Base-by-base conservation (phyloP, 1,140 invertebrate species). In the Macrobrachium nipponense region DNA sequence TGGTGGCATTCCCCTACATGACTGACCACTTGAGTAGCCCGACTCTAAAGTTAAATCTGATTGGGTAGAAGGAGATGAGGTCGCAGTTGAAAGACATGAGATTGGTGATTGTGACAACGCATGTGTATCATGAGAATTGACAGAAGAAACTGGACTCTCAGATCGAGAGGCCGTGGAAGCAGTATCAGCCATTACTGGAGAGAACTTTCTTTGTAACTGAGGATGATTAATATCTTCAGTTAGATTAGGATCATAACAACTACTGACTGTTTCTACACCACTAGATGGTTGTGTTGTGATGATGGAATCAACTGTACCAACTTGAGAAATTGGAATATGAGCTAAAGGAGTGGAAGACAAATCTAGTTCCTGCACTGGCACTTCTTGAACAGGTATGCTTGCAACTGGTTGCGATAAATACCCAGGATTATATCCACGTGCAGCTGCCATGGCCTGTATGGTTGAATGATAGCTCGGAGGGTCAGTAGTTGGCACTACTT, bases 401-500 rank as follows among this genome's bases (percentile, higher is more conserved):
- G 88, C 87, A 36, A 89, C 79, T 27, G 88, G 86, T 60, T 86
- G 87, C 43, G 86, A 23, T 78, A 87, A 60, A 66, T 89, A 11
- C 92, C 91, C 5, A 92, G 93, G 0, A 87, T 79, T 61, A 94
- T 93, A 15, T 17, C 82, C 88, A 92, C 94, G 68, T 66, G 88
- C 90, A n/a, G 95, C 95, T 18, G 93, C 93, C 64, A 96, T 92
- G 11, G 95, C 96, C 91, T 97, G 96, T 95, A 98, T 97, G 8
- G 96, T 97, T 84, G 95, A 96, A 1, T 96, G 96, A 90, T 98
- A 98, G 90, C 96, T 97, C 0, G 96, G 96, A 0, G 96, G 96
- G 90, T 97, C 96, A 11, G 96, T 96, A 23, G 96, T 96, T 12
- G 95, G 96, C 14, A 96, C 93, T 66, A 96, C 82, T 93, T 91